phyloP scores from a whole-genome alignment of 2,797 vertebrate species.

The Pteropus rufus region DNA sequence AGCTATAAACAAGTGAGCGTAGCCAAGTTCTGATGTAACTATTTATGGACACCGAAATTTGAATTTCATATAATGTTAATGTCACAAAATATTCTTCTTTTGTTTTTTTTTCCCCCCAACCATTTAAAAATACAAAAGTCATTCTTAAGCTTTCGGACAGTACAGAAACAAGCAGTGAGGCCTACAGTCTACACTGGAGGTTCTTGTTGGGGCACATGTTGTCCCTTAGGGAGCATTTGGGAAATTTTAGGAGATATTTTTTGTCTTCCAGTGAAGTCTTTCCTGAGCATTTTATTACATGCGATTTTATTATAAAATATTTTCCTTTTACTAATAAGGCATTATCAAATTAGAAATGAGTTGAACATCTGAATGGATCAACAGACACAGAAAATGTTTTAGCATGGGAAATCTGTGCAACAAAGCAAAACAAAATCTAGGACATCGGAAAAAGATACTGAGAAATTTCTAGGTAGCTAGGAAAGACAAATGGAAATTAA shows the following conservation, averaged over 20 bases:
- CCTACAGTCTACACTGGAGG: neutral
- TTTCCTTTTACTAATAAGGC: slow-evolving; percentile 11
- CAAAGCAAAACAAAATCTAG: neutral
- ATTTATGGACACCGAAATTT: neutral
- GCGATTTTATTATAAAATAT: slow-evolving; percentile 8
- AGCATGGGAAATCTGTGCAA: neutral
- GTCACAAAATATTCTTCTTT: neutral
- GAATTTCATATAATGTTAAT: neutral
- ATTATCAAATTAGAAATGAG: slow-evolving; percentile 29
- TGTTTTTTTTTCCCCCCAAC: neutral
- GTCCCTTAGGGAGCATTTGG: neutral
- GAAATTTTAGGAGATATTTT: neutral
- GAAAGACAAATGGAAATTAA: neutral
- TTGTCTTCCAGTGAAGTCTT: neutral
- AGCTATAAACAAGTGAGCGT: neutral
- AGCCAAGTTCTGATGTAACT: neutral
- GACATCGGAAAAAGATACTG: neutral
- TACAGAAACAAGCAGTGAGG: neutral
- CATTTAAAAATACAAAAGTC: neutral
- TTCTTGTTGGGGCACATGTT: neutral
- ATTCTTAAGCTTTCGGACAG: neutral
- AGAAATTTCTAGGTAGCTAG: neutral
- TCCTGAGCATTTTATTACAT: neutral
- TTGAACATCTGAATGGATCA: neutral
- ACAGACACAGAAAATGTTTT: neutral